Percentiles rank a stretch among this genome's conserved stretches.
Evolutionary conservation across 23 tunicate species (phyloP).

Genomic region (Ascidia mentula): DNA sequence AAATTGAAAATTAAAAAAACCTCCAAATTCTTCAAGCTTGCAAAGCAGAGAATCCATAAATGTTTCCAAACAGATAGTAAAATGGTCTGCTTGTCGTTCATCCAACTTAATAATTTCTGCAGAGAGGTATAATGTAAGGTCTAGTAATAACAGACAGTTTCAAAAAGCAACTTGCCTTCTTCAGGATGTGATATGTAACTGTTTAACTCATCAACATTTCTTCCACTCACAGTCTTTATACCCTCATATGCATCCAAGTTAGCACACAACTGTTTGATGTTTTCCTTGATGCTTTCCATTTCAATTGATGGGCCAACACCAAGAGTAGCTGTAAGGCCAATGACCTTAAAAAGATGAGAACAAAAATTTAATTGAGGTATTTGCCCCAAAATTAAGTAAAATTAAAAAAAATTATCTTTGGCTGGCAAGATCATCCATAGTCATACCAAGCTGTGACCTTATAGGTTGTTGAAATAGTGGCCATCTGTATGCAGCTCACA

Average conservation of each 20-base stretch:
- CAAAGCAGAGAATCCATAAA: background rate
- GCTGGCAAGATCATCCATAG: no score
- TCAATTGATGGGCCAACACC: slow-evolving; percentile 22
- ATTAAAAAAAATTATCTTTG: no score
- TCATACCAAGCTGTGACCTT: no score
- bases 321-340: slow-evolving; percentile 55
- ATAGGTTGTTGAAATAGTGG: no score
- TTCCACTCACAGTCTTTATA: slow-evolving; percentile 18
- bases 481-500: no score
- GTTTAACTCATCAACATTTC: background rate
- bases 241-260: slow-evolving; percentile 59
- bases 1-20: background rate
- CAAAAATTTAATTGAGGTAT: no score
- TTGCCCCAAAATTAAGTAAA: no score
- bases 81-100: background rate
- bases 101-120: background rate
- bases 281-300: background rate
- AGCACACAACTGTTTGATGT: slow-evolving; percentile 38
- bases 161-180: background rate
- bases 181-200: background rate
- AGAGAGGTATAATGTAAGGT: background rate
- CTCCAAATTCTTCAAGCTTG: background rate
- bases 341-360: no score
- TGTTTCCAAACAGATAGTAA: background rate
- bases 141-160: no score